Evolutionary conservation across 1,140 invertebrate species (phyloP).

Genomic region (Ladona fulva): DNA sequence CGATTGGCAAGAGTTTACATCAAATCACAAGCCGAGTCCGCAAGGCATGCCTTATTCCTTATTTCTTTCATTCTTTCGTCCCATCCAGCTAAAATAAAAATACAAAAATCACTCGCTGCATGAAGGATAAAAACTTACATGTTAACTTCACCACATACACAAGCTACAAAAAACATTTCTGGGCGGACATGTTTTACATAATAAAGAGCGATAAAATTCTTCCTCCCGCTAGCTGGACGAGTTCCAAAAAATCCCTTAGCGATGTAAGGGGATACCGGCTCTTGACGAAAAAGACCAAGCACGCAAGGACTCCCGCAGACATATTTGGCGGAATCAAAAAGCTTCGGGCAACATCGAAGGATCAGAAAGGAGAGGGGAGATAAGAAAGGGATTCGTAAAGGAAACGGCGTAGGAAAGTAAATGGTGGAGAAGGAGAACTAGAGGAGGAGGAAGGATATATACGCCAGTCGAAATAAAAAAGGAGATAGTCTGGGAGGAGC

Average conservation of each 20-base stretch:
- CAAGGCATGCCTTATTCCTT: not conserved
- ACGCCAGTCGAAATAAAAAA: too few species aligned
- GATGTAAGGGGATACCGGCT: not conserved
- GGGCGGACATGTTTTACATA: not conserved
- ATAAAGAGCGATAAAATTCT: constrained; percentile 10
- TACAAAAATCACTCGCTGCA: not conserved
- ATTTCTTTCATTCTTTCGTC: not conserved
- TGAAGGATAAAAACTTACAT: not conserved
- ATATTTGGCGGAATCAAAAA: not conserved
- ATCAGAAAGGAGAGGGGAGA: not conserved
- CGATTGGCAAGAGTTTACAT: not conserved
- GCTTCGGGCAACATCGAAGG: not conserved
- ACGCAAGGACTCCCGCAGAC: not conserved
- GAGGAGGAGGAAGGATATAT: too few species aligned
- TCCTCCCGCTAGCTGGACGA: constrained; percentile 1
- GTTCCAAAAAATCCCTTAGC: constrained; percentile 1
- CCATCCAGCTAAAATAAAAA: not conserved
- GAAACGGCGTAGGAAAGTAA: not conserved
- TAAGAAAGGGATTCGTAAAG: not conserved
- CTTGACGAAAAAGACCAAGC: not conserved
- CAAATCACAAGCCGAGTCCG: not conserved
- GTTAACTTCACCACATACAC: constrained; percentile 4
- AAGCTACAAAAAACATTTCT: constrained; percentile 7
- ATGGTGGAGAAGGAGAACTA: not conserved
- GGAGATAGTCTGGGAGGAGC: too few species aligned